Evolutionary conservation across 1,140 invertebrate genomes (phyloP), one percentile per base, ranked within the genome.

Genomic region (Liolophura sinensis): DNA sequence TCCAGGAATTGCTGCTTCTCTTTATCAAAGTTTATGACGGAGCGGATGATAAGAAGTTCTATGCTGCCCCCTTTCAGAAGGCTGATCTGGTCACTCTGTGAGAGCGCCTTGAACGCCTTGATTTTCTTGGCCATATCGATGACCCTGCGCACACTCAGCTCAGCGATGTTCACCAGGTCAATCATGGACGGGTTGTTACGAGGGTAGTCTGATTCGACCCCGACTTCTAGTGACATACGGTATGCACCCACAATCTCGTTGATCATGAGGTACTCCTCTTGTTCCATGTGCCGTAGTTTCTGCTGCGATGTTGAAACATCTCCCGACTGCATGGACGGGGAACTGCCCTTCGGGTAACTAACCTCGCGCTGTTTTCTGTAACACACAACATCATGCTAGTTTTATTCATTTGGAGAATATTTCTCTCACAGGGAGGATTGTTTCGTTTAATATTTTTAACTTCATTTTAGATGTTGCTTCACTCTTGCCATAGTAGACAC

Each of bases 41-140:
- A 83, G 22, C 86, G 77, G 16, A 88, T 78, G 70, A 88, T 85
- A 68, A 87, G 84, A 78, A 88, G 75, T 73, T 88, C 87, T 57
- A 88, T 82, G 60, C 86, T 84, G 49, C 85, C 84, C 40, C 82
- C 83, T 61, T 86, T 81, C 47, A 88, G 73, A 18, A 88, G 73
- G n/a, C 80, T 80, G 61, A 84, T 83, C 74, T 87, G 86, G 69
- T 87, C 87, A 3, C 71, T 69, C 61, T 82, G 76, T 14, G 78
- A 78, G 14, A 88, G 75, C 11, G 75, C 74, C 54, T 79, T 79
- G 72, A 87, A 88, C 1, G 77, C 73, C 72, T 82, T 82, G 60
- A 85, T 80, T 75, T 84, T 83, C 75, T 85, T 85, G 60, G 81
- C 77, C 83, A 85, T 84, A 71, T 83, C 83, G 49, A 85, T 84